These are phyloP conservation scores for Spheniscus humboldti DNA, from an alignment of 2,797 vertebrate genomes.

Conservation along the genomic window DNA sequence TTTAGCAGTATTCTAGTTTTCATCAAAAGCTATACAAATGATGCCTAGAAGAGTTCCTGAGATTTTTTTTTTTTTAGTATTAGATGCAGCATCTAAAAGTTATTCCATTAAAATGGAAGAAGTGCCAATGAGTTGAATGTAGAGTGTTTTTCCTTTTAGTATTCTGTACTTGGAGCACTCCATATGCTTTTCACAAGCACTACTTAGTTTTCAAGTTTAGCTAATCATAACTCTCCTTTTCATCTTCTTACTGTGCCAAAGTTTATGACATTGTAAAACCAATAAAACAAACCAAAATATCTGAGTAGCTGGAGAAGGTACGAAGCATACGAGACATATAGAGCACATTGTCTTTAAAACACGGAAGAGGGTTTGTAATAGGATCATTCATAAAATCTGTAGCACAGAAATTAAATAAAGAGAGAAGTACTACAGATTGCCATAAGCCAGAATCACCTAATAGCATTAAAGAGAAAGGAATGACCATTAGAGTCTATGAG, in stretches of 20 bases:
- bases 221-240: not conserved
- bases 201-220: not conserved
- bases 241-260: not conserved
- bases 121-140: not conserved
- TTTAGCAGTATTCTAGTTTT: not conserved
- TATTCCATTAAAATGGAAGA: not conserved
- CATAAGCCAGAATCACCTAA: slow-evolving; percentile 23
- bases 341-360: not conserved
- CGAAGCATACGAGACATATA: not conserved
- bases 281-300: not conserved
- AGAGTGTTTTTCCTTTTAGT: not conserved
- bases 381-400: slow-evolving; percentile 10
- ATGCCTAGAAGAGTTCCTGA: not conserved
- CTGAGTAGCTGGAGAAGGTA: not conserved
- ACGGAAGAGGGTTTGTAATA: not conserved
- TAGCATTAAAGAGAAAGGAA: slow-evolving; percentile 36
- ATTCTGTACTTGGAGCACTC: not conserved
- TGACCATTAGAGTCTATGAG: slow-evolving; percentile 21
- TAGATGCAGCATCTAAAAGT: not conserved
- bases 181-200: not conserved
- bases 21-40: not conserved
- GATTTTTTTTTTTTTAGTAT: not conserved
- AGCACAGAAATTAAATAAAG: slow-evolving; percentile 23
- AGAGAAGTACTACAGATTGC: not conserved
- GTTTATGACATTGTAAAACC: not conserved